These are phyloP conservation scores for Urocynchramus pylzowi DNA, from an alignment of 2,113 vertebrate genomes.

Conservation along the genomic window DNA sequence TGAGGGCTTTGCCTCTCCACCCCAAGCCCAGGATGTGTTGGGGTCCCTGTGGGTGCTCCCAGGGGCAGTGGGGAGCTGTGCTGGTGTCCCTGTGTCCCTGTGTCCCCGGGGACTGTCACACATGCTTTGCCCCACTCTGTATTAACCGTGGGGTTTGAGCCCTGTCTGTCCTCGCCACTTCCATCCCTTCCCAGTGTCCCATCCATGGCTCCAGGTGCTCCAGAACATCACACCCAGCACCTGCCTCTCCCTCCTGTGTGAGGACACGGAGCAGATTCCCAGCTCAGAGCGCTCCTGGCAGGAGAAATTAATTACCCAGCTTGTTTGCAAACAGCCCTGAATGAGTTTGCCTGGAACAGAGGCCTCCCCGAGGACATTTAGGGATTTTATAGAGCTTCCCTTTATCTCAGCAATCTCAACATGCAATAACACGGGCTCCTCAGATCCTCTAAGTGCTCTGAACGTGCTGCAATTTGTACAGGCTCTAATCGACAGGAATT, in stretches of 20 bases:
- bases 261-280: not conserved
- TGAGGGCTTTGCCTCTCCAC: not conserved
- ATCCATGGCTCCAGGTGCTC: not conserved
- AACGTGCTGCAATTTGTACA: not conserved
- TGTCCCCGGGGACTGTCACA: not conserved
- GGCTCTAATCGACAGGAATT: constrained; percentile 17
- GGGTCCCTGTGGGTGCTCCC: not conserved
- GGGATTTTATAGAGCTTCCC: not conserved
- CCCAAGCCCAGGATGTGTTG: not conserved
- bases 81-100: not conserved
- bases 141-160: not conserved
- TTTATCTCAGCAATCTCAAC: constrained; percentile 28
- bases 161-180: accelerated
- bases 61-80: too few relatives aligned
- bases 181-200: not conserved
- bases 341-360: not conserved
- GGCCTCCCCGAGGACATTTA: constrained; percentile 15
- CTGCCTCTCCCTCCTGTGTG: accelerated
- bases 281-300: not conserved
- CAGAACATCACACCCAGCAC: not conserved
- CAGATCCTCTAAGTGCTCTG: constrained; percentile 29
- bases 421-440: not conserved
- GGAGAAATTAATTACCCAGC: not conserved
- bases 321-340: not conserved
- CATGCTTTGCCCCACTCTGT: accelerated